These are phyloP conservation scores for Lasioglossum malachurum DNA, from an alignment of 2,888 invertebrate species.

Conservation along the genomic window DNA sequence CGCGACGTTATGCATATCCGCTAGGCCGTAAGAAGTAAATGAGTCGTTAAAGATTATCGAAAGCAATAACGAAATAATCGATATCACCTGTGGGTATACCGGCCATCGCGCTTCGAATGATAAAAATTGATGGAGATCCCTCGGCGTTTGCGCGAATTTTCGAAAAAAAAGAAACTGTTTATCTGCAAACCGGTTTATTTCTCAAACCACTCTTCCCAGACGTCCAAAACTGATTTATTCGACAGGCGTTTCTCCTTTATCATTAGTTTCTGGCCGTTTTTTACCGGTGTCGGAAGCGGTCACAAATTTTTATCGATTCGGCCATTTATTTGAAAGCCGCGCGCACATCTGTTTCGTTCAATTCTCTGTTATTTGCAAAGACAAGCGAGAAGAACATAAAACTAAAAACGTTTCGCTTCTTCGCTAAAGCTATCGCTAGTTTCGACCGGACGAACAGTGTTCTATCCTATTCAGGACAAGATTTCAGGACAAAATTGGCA, in stretches of 20 bases:
- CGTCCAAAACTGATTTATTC: slow-evolving; percentile 23
- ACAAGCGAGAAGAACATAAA: background rate
- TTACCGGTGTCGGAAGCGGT: background rate
- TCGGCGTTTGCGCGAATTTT: slow-evolving; percentile 1
- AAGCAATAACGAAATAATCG: slow-evolving; percentile 23
- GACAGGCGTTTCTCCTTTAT: slow-evolving; percentile 13
- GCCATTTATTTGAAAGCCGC: background rate
- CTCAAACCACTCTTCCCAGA: background rate
- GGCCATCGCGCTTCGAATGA: background rate
- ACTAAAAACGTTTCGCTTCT: background rate
- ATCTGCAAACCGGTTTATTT: slow-evolving; percentile 23
- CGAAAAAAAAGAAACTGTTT: slow-evolving; percentile 16
- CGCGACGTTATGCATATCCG: background rate
- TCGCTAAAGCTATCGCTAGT: background rate
- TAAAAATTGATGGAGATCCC: slow-evolving; percentile 13
- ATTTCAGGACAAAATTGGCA: too few species aligned
- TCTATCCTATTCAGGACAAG: too few species aligned
- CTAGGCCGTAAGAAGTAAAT: background rate
- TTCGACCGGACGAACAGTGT: too few species aligned
- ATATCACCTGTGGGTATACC: background rate
- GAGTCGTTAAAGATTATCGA: slow-evolving; percentile 21
- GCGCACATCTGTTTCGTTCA: slow-evolving; percentile 3
- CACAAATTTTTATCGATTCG: slow-evolving; percentile 34
- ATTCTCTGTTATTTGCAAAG: background rate
- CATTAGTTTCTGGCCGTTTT: slow-evolving; percentile 20